Evolutionary conservation across 2,113 vertebrate genomes (phyloP).

Genomic region (Clarias batrachus): DNA sequence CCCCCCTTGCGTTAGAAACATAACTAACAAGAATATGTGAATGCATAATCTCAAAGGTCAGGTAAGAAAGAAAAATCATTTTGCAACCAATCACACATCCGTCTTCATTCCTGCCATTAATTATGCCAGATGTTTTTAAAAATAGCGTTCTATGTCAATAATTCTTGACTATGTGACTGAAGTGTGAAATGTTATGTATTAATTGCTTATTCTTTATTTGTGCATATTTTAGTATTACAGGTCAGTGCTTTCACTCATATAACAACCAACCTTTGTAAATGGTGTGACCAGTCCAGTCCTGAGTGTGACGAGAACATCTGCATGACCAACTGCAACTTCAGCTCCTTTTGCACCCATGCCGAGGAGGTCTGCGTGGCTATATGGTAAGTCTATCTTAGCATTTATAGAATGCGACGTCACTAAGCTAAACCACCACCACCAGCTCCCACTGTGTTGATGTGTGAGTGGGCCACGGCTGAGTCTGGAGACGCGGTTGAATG

Average conservation of each 20-base stretch:
- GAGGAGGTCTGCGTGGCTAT: slow-evolving; percentile 85
- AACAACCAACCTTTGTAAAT: slow-evolving; percentile 82
- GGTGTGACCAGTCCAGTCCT: slow-evolving; percentile 78
- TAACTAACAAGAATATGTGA: not conserved
- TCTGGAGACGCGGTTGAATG: slow-evolving; percentile 23
- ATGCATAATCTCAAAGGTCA: too few species aligned
- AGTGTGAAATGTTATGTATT: not conserved
- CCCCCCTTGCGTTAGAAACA: too few species aligned
- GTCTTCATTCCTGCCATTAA: not conserved
- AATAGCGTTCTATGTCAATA: not conserved
- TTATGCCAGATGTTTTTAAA: not conserved
- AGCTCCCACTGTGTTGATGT: not conserved
- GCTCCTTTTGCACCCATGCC: slow-evolving; percentile 76
- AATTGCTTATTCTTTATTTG: not conserved
- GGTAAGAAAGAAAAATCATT: not conserved
- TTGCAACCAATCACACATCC: not conserved
- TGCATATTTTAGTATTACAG: slow-evolving; percentile 44
- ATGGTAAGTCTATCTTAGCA: slow-evolving; percentile 70
- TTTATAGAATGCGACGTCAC: slow-evolving; percentile 19
- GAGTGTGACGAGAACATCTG: slow-evolving; percentile 78
- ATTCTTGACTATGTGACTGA: not conserved
- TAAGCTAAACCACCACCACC: not conserved
- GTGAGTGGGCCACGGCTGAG: slow-evolving; percentile 11
- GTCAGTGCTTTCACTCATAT: slow-evolving; percentile 69
- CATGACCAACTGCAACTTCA: slow-evolving; percentile 82